These are phyloP conservation scores for Podilymbus podiceps DNA, from an alignment of 2,113 vertebrate species.

Conservation along the genomic window DNA sequence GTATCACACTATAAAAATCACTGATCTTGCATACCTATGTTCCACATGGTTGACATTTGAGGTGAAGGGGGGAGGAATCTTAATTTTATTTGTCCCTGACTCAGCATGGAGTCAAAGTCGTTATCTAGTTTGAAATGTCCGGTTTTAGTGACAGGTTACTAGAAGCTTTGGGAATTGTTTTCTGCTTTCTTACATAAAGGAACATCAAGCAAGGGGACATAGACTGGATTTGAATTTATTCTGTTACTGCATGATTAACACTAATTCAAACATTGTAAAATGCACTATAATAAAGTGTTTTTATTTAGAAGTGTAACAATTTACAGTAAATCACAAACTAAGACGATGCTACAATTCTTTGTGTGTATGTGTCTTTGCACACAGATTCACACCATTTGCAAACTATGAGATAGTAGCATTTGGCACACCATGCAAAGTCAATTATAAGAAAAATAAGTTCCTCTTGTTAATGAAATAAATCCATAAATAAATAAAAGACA, in stretches of 20 bases:
- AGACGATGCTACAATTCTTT: background rate
- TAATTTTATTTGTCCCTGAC: conserved; percentile 53
- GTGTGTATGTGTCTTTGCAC: background rate
- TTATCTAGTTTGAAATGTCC: background rate
- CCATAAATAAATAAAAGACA: conserved; percentile 10
- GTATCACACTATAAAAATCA: background rate
- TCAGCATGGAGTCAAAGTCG: conserved; percentile 51
- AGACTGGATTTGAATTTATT: background rate
- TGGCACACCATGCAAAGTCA: background rate
- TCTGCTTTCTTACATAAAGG: background rate
- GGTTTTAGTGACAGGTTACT: background rate
- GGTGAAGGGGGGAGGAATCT: conserved; percentile 28
- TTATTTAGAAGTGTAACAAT: background rate
- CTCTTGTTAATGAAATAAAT: conserved; percentile 32
- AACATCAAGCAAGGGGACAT: background rate
- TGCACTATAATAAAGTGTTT: background rate
- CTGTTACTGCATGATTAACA: background rate
- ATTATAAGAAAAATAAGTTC: background rate
- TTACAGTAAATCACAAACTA: background rate
- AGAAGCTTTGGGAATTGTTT: background rate
- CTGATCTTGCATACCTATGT: background rate
- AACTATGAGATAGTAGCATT: background rate
- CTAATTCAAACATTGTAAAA: background rate
- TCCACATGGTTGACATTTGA: conserved; percentile 4
- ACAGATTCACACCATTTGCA: background rate